A percentile compares a stretch with the other conserved stretches of the same genome.
These are phyloP conservation scores for Tauraco hartlaubi DNA, from an alignment of 2,797 vertebrate genomes.

Conservation along the genomic window DNA sequence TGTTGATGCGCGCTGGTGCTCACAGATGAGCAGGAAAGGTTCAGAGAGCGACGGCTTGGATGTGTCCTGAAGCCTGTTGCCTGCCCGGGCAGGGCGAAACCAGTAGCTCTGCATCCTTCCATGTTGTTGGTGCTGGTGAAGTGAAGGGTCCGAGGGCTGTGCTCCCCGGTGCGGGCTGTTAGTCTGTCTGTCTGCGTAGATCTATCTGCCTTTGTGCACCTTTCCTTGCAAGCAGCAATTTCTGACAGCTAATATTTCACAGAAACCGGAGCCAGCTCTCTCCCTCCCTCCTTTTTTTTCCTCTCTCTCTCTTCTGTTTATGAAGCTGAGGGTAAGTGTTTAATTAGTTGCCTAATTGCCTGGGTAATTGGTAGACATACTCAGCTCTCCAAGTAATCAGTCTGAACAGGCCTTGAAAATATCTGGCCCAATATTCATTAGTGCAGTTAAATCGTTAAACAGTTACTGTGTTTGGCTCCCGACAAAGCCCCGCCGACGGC, in stretches of 20 bases:
- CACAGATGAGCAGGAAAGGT: background rate
- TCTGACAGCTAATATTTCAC: constrained; percentile 92
- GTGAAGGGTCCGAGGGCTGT: rapidly evolving
- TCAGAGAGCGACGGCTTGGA: background rate
- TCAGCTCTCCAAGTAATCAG: constrained; percentile 99
- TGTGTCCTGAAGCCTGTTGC: background rate
- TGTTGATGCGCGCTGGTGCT: background rate
- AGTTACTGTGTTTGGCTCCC: constrained; percentile 79
- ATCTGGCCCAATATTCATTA: constrained; percentile 99
- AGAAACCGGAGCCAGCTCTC: constrained; percentile 77
- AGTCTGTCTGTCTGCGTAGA: background rate
- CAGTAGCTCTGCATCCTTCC: background rate
- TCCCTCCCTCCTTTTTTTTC: constrained; percentile 76
- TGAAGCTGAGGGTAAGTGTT: constrained; percentile 99
- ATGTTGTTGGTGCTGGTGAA: background rate
- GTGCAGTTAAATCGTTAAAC: constrained; percentile 89
- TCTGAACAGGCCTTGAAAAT: constrained; percentile 97
- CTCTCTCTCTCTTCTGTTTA: constrained; percentile 89
- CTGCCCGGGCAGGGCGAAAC: background rate
- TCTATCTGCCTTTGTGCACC: constrained; percentile 37
- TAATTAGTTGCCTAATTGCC: constrained; percentile 99
- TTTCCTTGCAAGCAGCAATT: constrained; percentile 72
- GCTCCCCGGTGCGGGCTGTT: rapidly evolving
- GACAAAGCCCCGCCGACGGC: constrained; percentile 74
- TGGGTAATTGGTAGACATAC: constrained; percentile 99